These are phyloP conservation scores for Cheilosia variabilis DNA, from an alignment of 2,888 invertebrate species.

Conservation along the genomic window DNA sequence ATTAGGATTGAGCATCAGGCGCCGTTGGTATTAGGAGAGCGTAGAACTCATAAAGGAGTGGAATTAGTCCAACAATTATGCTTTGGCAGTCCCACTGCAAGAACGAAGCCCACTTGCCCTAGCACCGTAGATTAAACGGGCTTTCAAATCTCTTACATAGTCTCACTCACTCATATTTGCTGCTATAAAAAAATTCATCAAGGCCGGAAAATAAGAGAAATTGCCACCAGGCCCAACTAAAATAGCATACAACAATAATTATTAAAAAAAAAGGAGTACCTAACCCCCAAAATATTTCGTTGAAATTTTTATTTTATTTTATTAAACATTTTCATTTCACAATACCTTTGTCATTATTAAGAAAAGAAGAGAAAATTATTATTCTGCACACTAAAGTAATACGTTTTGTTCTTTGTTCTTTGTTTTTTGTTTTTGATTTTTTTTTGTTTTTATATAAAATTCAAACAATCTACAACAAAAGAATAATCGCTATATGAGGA, in stretches of 20 bases:
- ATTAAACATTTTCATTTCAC: slow-evolving; percentile 43
- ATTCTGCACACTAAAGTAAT: slow-evolving; percentile 29
- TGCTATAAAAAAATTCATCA: too few species aligned
- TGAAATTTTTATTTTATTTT: slow-evolving; percentile 38
- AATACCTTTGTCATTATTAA: slow-evolving; percentile 29
- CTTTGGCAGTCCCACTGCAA: too few species aligned
- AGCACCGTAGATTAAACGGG: too few species aligned
- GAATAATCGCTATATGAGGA: slow-evolving; percentile 47
- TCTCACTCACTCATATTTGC: too few species aligned
- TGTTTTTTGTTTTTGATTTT: too few species aligned
- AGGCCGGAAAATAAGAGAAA: not conserved
- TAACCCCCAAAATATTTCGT: not conserved
- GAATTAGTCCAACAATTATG: too few species aligned
- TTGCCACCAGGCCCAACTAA: not conserved
- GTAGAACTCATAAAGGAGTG: too few species aligned
- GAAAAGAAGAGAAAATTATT: slow-evolving; percentile 38
- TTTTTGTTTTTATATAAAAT: slow-evolving; percentile 32
- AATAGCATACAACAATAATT: not conserved
- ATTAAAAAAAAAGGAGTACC: not conserved
- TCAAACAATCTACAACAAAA: slow-evolving; percentile 61
- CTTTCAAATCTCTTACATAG: too few species aligned
- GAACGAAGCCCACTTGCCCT: too few species aligned
- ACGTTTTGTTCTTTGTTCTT: slow-evolving; percentile 4
- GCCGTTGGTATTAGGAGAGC: too few species aligned
- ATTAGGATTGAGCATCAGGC: too few species aligned